Evolutionary conservation across 2,888 invertebrate genomes (phyloP).

Genomic region (Neuroscelio doddi): DNA sequence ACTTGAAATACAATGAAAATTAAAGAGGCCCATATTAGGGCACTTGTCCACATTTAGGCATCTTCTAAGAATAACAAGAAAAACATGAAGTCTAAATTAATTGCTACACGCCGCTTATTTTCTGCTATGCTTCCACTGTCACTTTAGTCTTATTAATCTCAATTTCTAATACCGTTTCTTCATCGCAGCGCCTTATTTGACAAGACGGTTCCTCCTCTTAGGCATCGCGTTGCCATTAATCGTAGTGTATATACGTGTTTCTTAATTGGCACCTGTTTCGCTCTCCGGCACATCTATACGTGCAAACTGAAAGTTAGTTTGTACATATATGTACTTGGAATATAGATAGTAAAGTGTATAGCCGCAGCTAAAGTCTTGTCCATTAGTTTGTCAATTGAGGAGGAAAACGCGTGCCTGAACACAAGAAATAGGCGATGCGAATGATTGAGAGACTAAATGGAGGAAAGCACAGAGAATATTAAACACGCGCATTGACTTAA

Average conservation of each 20-base stretch:
- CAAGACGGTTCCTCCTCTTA: background rate
- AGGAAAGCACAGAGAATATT: constrained; percentile 1
- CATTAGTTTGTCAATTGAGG: constrained; percentile 16
- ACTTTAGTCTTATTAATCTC: constrained; percentile 1
- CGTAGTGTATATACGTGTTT: background rate
- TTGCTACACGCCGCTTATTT: too few relatives aligned
- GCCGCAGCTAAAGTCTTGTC: background rate
- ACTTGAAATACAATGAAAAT: too few relatives aligned
- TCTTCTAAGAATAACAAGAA: too few relatives aligned
- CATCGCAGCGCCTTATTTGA: constrained; percentile 1
- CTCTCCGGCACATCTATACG: background rate
- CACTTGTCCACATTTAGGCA: too few relatives aligned
- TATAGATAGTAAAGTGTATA: background rate
- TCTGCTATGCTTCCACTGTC: too few relatives aligned
- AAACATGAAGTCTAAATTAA: too few relatives aligned
- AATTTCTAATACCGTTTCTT: constrained; percentile 2
- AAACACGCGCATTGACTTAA: constrained; percentile 9
- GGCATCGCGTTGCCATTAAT: constrained; percentile 3
- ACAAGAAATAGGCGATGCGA: background rate
- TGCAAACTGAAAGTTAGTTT: background rate
- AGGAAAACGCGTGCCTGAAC: background rate
- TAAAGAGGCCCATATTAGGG: too few relatives aligned
- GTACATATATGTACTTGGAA: background rate
- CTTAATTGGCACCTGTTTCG: constrained; percentile 14
- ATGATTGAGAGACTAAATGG: constrained; percentile 10